Base-by-base conservation (phyloP, 2,113 vertebrate genomes). In the Zosterops lateralis region DNA sequence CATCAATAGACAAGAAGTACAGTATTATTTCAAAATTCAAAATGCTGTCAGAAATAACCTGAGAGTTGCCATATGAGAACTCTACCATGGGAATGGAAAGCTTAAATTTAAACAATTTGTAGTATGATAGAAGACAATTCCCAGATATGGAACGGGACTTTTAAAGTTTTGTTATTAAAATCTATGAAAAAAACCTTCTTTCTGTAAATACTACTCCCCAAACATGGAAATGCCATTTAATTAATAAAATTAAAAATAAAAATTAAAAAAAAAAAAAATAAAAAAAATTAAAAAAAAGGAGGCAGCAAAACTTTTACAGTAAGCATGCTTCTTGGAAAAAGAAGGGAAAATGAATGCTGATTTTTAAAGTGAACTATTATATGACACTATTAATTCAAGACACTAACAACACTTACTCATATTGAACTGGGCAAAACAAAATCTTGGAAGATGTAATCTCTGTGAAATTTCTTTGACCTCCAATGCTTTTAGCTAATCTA, bases 381-480 rank as follows among this genome's bases (percentile, higher is more conserved):
- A 64, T 42, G 12, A 38, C 38, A 40, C 5, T 77, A 66, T 31
- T 57, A 67, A 62, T 32, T 40, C 9, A 84, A 48, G 28, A n/a
- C 11, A 12, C 8, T 84, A 87, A 25, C 2, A 72, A 16, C 17
- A 29, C 10, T 17, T 78, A 42, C 29, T 68, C 38, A 1, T 31
- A 28, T 31, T 32, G 17, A 86, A 40, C 7, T 61, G 17, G 29
- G 7, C 36, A 51, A 83, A 92, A 53, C 16, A 77, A 79, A 72
- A 76, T 29, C 14, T 65, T 48, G 17, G n/a, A 87, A 48, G 42
- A n/a, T 54, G 7, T n/a, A 68, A 53, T 88, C 36, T 65, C 66
- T 57, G n/a, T 65, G 47, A 92, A 94, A 94, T 82, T 67, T 61
- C 54, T 79, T 60, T 64, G 45, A 16, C 54, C 50, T 76, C 31